A percentile compares a stretch with the other conserved stretches of the same genome.
Evolutionary conservation across 2,888 invertebrate genomes (phyloP).

Genomic region (Melinaea menophilus): DNA sequence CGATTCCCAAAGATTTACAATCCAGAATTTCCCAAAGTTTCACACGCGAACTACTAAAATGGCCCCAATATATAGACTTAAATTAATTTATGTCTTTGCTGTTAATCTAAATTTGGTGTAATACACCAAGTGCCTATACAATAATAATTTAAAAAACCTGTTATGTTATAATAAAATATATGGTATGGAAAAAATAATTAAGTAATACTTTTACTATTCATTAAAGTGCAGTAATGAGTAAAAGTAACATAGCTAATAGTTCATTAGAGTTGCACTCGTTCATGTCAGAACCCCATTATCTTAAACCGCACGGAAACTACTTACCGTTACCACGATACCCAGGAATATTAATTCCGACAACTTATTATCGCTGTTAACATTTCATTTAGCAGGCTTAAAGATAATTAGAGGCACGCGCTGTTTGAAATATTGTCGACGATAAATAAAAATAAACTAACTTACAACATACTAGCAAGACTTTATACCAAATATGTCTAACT

Average conservation of each 20-base stretch:
- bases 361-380: conserved; percentile 28
- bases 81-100: not conserved
- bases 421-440: conserved; percentile 7
- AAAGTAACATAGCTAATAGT: not conserved
- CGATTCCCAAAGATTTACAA: conserved; percentile 26
- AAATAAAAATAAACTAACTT: not conserved
- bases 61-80: conserved; percentile 4
- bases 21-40: conserved; percentile 20
- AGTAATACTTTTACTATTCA: no score
- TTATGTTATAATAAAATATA: no score
- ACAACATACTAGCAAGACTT: no score
- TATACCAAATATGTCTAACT: no score
- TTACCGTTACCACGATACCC: conserved; percentile 29
- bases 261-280: conserved; percentile 8
- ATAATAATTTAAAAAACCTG: not conserved
- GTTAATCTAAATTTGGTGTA: not conserved
- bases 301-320: conserved; percentile 34
- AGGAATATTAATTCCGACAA: conserved; percentile 31
- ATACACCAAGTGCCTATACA: not conserved
- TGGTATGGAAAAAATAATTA: no score
- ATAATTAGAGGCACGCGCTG: conserved; percentile 7
- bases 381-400: conserved; percentile 24
- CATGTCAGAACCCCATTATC: conserved; percentile 28
- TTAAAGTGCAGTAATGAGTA: not conserved
- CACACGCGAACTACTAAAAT: conserved; percentile 27